phyloP scores from a whole-genome alignment of 2,888 invertebrate genomes.

The Limnephilus marmoratus region DNA sequence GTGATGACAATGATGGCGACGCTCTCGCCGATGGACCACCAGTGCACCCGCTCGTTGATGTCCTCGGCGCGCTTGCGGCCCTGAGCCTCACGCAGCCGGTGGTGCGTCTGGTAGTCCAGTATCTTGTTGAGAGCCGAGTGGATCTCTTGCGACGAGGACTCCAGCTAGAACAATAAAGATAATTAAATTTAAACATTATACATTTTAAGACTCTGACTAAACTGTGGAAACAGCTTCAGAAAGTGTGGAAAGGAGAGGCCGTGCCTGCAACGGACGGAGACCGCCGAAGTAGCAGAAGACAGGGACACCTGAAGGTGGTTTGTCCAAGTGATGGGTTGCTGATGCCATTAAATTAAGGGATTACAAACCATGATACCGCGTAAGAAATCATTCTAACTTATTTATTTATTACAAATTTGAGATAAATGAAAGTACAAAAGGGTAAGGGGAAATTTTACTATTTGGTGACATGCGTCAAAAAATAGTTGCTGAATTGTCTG shows the following conservation, averaged over 20 bases:
- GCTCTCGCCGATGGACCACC: constrained; percentile 96
- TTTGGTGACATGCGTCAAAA: too few species aligned
- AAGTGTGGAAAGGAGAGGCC: neutral
- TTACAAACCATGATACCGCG: too few species aligned
- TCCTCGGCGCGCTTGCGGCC: constrained; percentile 97
- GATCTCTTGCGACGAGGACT: constrained; percentile 92
- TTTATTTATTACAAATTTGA: too few species aligned
- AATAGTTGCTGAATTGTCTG: too few species aligned
- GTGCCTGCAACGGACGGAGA: neutral
- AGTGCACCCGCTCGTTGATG: constrained; percentile 94
- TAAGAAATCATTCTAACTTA: too few species aligned
- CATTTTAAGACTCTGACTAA: too few species aligned
- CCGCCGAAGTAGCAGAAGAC: too few species aligned
- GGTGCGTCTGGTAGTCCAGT: constrained; percentile 97
- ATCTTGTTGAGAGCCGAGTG: constrained; percentile 93
- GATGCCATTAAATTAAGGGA: too few species aligned
- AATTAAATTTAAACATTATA: neutral
- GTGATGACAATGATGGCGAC: constrained; percentile 89
- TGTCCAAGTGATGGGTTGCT: too few species aligned
- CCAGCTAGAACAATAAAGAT: constrained; percentile 83
- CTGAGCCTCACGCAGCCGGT: constrained; percentile 95
- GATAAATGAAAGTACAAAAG: too few species aligned
- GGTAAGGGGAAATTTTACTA: too few species aligned
- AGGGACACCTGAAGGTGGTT: too few species aligned
- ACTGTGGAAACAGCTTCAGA: neutral